These are phyloP conservation scores for Scaptomyza reducta DNA, from an alignment of 2,888 invertebrate species.

Conservation along the genomic window DNA sequence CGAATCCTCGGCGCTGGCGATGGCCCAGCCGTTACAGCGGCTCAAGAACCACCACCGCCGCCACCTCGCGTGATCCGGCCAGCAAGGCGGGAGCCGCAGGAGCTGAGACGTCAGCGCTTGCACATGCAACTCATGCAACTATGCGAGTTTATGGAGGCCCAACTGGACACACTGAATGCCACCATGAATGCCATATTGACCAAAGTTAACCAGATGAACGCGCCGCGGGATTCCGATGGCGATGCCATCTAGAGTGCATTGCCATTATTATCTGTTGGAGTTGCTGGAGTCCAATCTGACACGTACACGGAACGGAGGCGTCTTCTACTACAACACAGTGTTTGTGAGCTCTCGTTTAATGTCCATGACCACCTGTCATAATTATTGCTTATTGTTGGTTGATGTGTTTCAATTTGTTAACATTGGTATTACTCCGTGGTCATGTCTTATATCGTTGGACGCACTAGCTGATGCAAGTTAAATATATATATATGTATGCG, in stretches of 20 bases:
- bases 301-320: slow-evolving; percentile 1
- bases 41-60: neutral
- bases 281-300: neutral
- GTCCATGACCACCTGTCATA: slow-evolving; percentile 12
- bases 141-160: slow-evolving; percentile 41
- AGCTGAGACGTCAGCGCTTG: slow-evolving; percentile 43
- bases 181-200: slow-evolving; percentile 32
- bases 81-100: slow-evolving; percentile 33
- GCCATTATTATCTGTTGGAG: slow-evolving; percentile 2
- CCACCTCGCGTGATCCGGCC: slow-evolving; percentile 37
- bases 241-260: slow-evolving; percentile 44
- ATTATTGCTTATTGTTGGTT: slow-evolving; percentile 45
- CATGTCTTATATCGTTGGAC: slow-evolving; percentile 23
- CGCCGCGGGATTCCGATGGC: slow-evolving; percentile 43
- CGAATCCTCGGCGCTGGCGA: slow-evolving; percentile 35
- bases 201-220: slow-evolving; percentile 16
- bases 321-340: neutral
- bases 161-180: slow-evolving; percentile 26
- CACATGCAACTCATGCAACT: slow-evolving; percentile 31
- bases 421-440: slow-evolving; percentile 8
- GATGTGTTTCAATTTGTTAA: slow-evolving; percentile 43
- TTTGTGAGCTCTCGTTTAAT: slow-evolving; percentile 5
- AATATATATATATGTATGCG: slow-evolving; percentile 34
- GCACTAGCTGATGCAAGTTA: slow-evolving; percentile 50
- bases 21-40: neutral